Base-by-base conservation (phyloP, 2,888 invertebrate species). In the Cinara cedri region DNA sequence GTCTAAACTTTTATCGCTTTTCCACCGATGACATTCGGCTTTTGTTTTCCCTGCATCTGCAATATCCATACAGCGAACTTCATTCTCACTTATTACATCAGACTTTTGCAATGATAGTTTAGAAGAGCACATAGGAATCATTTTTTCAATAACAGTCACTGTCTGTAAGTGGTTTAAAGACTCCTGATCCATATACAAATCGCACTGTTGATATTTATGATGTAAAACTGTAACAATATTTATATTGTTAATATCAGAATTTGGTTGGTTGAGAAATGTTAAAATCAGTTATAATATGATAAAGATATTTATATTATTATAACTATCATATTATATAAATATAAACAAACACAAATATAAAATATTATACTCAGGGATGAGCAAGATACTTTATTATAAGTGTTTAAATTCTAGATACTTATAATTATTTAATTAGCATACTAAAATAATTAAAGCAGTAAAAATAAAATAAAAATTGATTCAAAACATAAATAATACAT, bases 181-280 rank as follows among this genome's bases (percentile, higher is more conserved):
- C 11, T 46, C 57, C 57, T 68, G 24, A 44, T 14, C n/a, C 3
- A 44, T 24, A 55, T 51, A 21, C 10, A 44, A 24, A 75, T 75
- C 44, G n/a, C 76, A 68, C 13, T 76, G 66, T 68, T 76, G 76
- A 68, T 76, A 66, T 26, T 26, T 75, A 75, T 75, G 44, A 3
- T 75, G n/a, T 44, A 75, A 51, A 54, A 42, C 76, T 68, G 49
- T 26, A 76, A 76, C 46, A 76, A 44, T 60, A 66, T 63, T 51
- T 21, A 0, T 21, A 21, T 11, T 54, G 9, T n/a, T 6, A 19
- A 19, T 19, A 19, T 19, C n/a, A 54, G 19, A 19, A 19, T 16
- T 2, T 4, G 4, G n/a, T 54, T 54, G n/a, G 1, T 8, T 54
- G 8, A 19, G n/a, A 54, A 9, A 54, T 1, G n/a, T 19, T 10